Percentiles rank a stretch among this genome's conserved stretches.
Evolutionary conservation across 1,140 invertebrate species (phyloP).

Genomic region (Drosophila paulistorum): DNA sequence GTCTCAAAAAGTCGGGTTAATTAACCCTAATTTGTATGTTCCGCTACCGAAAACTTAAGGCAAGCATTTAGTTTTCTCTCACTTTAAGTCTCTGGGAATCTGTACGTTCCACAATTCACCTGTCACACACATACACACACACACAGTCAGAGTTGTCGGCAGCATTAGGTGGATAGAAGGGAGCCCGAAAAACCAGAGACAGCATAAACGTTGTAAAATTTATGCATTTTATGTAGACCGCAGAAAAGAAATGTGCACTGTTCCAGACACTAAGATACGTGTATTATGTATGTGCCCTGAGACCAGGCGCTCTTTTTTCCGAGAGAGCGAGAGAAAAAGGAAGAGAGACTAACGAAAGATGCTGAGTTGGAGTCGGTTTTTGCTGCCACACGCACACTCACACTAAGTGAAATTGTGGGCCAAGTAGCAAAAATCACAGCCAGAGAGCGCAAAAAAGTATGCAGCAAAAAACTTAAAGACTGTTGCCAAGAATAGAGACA

Average conservation of each 20-base stretch:
- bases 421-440: slow-evolving; percentile 37
- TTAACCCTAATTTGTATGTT: slow-evolving; percentile 73
- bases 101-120: slow-evolving; percentile 45
- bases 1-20: slow-evolving; percentile 63
- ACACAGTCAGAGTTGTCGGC: neutral
- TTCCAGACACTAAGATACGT: slow-evolving; percentile 73
- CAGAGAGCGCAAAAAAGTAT: slow-evolving; percentile 49
- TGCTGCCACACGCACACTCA: neutral
- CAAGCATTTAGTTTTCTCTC: slow-evolving; percentile 22
- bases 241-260: slow-evolving; percentile 66
- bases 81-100: slow-evolving; percentile 24
- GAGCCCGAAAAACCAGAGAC: slow-evolving; percentile 11
- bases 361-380: slow-evolving; percentile 44
- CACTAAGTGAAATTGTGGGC: neutral
- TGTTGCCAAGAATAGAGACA: slow-evolving; percentile 10
- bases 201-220: slow-evolving; percentile 75
- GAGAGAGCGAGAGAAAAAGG: too few species aligned
- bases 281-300: slow-evolving; percentile 69
- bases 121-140: slow-evolving; percentile 43
- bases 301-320: neutral
- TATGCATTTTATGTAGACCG: slow-evolving; percentile 77
- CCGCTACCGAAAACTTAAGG: slow-evolving; percentile 29
- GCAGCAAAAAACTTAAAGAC: slow-evolving; percentile 51
- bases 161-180: neutral
- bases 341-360: slow-evolving; percentile 17